These are phyloP conservation scores for Brachionus manjavacas DNA, from an alignment of 1,140 invertebrate species.

Conservation along the genomic window DNA sequence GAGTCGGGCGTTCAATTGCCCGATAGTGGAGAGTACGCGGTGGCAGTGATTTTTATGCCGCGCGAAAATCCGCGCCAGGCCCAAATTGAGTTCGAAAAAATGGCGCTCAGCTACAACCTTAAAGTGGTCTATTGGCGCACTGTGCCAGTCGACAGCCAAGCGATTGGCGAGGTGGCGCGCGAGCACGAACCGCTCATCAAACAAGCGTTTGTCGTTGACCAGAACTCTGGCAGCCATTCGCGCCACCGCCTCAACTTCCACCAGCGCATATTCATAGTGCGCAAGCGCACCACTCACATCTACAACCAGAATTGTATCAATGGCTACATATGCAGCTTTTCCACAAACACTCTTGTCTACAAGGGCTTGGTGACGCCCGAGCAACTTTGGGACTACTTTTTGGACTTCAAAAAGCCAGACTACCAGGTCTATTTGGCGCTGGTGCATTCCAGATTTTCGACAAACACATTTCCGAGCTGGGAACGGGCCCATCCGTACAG, in stretches of 20 bases:
- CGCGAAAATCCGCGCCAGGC: constrained; percentile 72
- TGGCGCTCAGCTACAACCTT: constrained; percentile 74
- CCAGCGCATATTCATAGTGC: constrained; percentile 75
- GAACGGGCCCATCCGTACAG: constrained; percentile 58
- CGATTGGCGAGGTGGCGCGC: constrained; percentile 81
- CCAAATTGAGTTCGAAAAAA: constrained; percentile 72
- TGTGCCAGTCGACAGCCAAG: constrained; percentile 75
- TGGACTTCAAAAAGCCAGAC: constrained; percentile 68
- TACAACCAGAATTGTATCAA: constrained; percentile 72
- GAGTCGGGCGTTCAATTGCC: constrained; percentile 46
- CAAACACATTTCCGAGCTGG: constrained; percentile 41
- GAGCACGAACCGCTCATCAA: constrained; percentile 89
- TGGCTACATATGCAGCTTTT: constrained; percentile 94
- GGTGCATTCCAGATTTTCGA: constrained; percentile 41
- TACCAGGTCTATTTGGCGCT: constrained; percentile 81
- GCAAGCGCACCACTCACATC: constrained; percentile 84
- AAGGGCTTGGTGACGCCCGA: constrained; percentile 90
- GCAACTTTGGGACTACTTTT: constrained; percentile 83
- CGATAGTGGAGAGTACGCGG: neutral
- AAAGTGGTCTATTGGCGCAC: constrained; percentile 82
- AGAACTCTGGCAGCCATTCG: neutral
- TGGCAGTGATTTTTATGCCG: constrained; percentile 71
- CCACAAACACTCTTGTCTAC: constrained; percentile 82
- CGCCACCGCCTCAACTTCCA: constrained; percentile 28
- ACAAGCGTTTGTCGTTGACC: constrained; percentile 61